Evolutionary conservation across 2,113 vertebrate genomes (phyloP), one percentile per base, ranked within the genome.

Genomic region (Taurulus bubalis): DNA sequence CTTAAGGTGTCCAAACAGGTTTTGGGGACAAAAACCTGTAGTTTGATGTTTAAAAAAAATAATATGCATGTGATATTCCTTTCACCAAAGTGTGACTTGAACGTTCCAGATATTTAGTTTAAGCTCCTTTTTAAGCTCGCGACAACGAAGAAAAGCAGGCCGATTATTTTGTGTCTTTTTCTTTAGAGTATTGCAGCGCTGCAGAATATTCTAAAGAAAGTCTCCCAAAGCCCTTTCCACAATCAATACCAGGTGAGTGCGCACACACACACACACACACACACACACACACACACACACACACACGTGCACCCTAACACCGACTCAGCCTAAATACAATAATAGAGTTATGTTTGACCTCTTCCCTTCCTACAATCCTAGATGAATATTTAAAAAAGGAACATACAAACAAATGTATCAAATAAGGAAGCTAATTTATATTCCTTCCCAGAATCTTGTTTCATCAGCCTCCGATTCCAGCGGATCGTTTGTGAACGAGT

Each of bases 161-260:
- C 16, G 15, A 8, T 53, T 18, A 24, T 10, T 18, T 76, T 15
- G 42, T 75, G 4, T 16, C 11, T 64, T 3, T 68, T 71, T 59
- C 10, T 53, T 63, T 60, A 91, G 93, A 92, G 87, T 53, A 1
- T 87, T 15, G 71, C 5, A 3, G 51, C 9, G 7, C 64, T 91
- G 3, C 87, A 91, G n/a, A 84, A 59, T 22, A 89, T 92, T 84
- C 30, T 92, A 4, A 88, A 71, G 47, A 90, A 58, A 28, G 89
- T 77, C n/a, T 89, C 92, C 14, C 79, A 81, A 20, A 91, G 14
- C 24, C 75, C 82, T 20, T 32, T 83, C 30, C 70, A 67, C 1
- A 67, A 26, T 24, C 71, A 47, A 1, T 64, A 79, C 83, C 81
- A 58, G 74, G 91, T 93, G 66, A 85, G 70, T n/a, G n/a, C n/a